A percentile compares a stretch with the other conserved stretches of the same genome.
These are phyloP conservation scores for Myiozetetes cayanensis DNA, from an alignment of 2,113 vertebrate genomes.

Conservation along the genomic window DNA sequence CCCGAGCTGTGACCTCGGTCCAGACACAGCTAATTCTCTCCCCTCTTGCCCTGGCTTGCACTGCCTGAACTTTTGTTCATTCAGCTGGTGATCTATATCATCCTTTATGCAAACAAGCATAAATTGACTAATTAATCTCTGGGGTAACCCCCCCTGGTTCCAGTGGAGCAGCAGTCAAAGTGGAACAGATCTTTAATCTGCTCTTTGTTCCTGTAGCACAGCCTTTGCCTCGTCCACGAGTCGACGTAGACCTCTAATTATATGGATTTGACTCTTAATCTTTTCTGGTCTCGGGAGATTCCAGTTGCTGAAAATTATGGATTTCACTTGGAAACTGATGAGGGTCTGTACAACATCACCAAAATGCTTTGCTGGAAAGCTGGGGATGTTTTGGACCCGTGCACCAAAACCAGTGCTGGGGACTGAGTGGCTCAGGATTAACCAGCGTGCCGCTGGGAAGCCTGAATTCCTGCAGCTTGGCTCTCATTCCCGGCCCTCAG, in stretches of 20 bases:
- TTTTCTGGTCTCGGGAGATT: not conserved
- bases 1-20: not conserved
- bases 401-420: not conserved
- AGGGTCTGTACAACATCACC: conserved; percentile 28
- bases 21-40: not conserved
- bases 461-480: not conserved
- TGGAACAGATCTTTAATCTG: conserved; percentile 9
- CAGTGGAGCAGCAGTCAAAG: not conserved
- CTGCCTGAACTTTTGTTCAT: conserved; percentile 36
- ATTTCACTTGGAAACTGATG: conserved; percentile 23
- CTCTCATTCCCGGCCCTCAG: not conserved
- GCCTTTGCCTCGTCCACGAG: conserved; percentile 39
- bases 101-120: conserved; percentile 61
- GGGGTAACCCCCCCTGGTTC: conserved; percentile 14
- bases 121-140: conserved; percentile 60
- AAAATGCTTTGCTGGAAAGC: not conserved
- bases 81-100: conserved; percentile 42
- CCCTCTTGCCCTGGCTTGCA: not conserved
- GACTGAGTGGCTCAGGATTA: not conserved
- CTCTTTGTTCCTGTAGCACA: conserved; percentile 15
- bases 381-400: not conserved
- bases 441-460: not conserved
- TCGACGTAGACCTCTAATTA: conserved; percentile 26
- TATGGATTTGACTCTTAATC: conserved; percentile 55
- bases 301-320: conserved; percentile 48